Evolutionary conservation across 2,888 invertebrate genomes (phyloP), one percentile per base, ranked within the genome.

Genomic region (Thecocarcelia acutangulata): DNA sequence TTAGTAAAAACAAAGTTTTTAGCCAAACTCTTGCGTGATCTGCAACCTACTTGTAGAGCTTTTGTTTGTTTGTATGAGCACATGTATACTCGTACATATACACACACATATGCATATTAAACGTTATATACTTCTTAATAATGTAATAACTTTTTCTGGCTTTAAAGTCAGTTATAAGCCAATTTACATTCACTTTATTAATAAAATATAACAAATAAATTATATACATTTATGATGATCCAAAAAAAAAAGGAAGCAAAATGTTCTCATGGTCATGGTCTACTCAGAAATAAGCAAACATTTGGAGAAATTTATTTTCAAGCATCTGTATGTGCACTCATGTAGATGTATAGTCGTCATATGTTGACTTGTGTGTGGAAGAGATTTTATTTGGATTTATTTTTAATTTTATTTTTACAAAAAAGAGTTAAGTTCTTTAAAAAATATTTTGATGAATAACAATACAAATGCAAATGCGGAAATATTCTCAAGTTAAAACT

Each of bases 381-480:
- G 21, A 48, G 61, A 61, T 28, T 33, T 8, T 8, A 33, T 33
- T 33, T 33, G 44, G 33, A 63, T 63, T 52, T 44, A 8, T 11
- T 44, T 28, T 13, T 6, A 21, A n/a, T 19, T 19, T 28, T 0
- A 17, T 42, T 72, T 61, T 33, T 54, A 11, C 15, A 37, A 17
- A 33, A n/a, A 33, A 46, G 50, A 69, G 56, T 40, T 58, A 73
- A 77, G 72, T 58, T 68, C 70, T 78, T 58, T 52, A 56, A 72
- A 70, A 54, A 61, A 63, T 81, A 54, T 76, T 77, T 73, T 76
- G 76, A 80, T 69, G 70, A 54, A 77, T 77, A 73, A 77, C 77
- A 54, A 70, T 70, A 40, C 21, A 21, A 54, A 68, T 52, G 50
- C 54, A 70, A 69, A 81, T 56, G 61, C 42, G 58, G 13, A 81